Evolutionary conservation across 2,113 vertebrate genomes (phyloP).

Genomic region (Rhabdornis inornatus): DNA sequence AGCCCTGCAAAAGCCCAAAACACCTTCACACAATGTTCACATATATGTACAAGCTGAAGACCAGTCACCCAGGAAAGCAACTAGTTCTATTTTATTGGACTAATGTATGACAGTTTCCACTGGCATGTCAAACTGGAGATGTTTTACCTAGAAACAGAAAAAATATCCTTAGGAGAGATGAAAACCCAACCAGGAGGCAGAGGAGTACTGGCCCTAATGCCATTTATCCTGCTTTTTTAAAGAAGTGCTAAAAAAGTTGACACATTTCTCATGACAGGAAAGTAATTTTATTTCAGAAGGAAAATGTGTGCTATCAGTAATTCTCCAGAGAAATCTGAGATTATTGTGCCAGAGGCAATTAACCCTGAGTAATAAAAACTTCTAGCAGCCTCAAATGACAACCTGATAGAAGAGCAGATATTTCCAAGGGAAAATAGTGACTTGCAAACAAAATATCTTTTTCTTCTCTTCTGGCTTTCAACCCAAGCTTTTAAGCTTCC

Average conservation of each 20-base stretch:
- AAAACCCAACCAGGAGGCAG: neutral
- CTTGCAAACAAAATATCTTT: slow-evolving; percentile 30
- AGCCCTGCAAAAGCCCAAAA: no score
- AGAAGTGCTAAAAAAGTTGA: slow-evolving; percentile 41
- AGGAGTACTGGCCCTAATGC: neutral
- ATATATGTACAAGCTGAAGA: neutral
- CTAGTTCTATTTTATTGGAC: neutral
- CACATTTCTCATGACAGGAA: slow-evolving; percentile 7
- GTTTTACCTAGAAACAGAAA: neutral
- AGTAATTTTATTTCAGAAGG: slow-evolving; percentile 62
- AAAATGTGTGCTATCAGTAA: slow-evolving; percentile 31
- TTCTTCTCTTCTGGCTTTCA: slow-evolving; percentile 33
- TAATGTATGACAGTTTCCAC: neutral
- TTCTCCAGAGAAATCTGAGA: slow-evolving; percentile 49
- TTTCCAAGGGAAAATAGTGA: slow-evolving; percentile 54
- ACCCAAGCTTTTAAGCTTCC: slow-evolving; percentile 40
- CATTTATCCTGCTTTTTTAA: neutral
- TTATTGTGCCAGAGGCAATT: slow-evolving; percentile 64
- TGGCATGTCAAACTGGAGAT: neutral
- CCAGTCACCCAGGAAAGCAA: neutral
- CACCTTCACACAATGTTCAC: no score
- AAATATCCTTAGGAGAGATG: neutral
- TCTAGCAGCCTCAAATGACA: slow-evolving; percentile 41
- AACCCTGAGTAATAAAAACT: slow-evolving; percentile 62
- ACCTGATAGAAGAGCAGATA: slow-evolving; percentile 4